Percentiles rank a stretch among this genome's conserved stretches.
These are phyloP conservation scores for Maniola hyperantus DNA, from an alignment of 2,888 invertebrate species.

Conservation along the genomic window DNA sequence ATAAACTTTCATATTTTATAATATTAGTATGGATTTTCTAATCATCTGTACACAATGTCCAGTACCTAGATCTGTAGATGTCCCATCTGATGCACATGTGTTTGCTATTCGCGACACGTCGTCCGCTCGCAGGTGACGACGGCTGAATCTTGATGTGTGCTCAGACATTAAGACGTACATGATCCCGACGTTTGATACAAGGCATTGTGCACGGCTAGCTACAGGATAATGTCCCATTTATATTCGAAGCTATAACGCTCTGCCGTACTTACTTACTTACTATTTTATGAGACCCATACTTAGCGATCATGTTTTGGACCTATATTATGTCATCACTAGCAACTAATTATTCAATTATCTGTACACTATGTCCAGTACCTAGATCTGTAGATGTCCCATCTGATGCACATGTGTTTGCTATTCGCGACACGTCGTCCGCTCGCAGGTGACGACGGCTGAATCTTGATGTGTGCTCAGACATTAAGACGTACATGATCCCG, in stretches of 20 bases:
- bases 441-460: slow-evolving; percentile 47
- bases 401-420: slow-evolving; percentile 34
- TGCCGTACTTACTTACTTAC: too few relatives aligned
- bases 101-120: slow-evolving; percentile 44
- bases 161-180: slow-evolving; percentile 40
- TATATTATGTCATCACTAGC: too few relatives aligned
- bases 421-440: slow-evolving; percentile 42
- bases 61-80: background rate
- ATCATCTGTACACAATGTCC: background rate
- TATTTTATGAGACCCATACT: too few relatives aligned
- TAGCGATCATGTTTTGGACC: too few relatives aligned
- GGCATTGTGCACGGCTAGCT: background rate
- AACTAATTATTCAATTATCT: too few relatives aligned
- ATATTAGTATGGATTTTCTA: background rate
- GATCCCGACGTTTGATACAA: slow-evolving; percentile 17
- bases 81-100: slow-evolving; percentile 10
- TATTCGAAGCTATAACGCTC: background rate
- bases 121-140: slow-evolving; percentile 45
- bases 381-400: background rate
- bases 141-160: slow-evolving; percentile 43
- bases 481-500: slow-evolving; percentile 37
- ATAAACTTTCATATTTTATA: background rate
- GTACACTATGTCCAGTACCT: background rate
- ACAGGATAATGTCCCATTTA: background rate
- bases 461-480: slow-evolving; percentile 42